These are phyloP conservation scores for Silurus glanis DNA, from an alignment of 2,113 vertebrate species.

Conservation along the genomic window DNA sequence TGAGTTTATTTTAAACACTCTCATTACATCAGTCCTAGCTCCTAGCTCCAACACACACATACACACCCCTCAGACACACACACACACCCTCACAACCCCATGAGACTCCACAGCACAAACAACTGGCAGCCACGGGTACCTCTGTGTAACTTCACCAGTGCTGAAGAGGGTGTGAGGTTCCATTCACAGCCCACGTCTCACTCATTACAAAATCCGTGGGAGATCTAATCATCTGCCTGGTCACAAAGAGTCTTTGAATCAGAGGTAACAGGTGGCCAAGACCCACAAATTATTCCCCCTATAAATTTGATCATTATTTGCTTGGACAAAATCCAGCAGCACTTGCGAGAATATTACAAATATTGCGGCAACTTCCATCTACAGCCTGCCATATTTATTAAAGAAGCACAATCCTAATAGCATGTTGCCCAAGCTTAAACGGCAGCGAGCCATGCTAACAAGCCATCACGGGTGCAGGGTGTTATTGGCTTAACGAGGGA, in stretches of 20 bases:
- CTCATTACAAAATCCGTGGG: background rate
- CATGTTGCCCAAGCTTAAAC: conserved; percentile 33
- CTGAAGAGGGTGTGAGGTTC: background rate
- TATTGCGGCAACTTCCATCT: conserved; percentile 11
- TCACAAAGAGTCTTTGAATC: conserved; percentile 28
- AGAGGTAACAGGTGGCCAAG: conserved; percentile 43
- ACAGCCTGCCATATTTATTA: conserved; percentile 38
- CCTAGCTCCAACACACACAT: conserved; percentile 18
- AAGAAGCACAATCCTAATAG: conserved; percentile 54
- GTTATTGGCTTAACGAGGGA: conserved; percentile 53
- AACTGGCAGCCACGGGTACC: conserved; percentile 15
- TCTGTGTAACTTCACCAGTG: background rate
- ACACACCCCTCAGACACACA: conserved; percentile 9
- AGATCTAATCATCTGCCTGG: background rate
- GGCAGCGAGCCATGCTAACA: conserved; percentile 33
- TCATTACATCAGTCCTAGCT: conserved; percentile 16
- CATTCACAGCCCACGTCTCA: background rate
- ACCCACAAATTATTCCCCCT: conserved; percentile 24
- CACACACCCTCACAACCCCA: conserved; percentile 20
- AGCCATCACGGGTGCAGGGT: conserved; percentile 44
- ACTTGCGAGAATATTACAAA: background rate
- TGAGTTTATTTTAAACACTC: conserved; percentile 49
- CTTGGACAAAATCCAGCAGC: background rate
- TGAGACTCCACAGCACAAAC: conserved; percentile 26
- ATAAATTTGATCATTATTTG: background rate